Evolutionary conservation across 2,113 vertebrate genomes (phyloP), one percentile per base, ranked within the genome.

Genomic region (Leptosomus discolor): DNA sequence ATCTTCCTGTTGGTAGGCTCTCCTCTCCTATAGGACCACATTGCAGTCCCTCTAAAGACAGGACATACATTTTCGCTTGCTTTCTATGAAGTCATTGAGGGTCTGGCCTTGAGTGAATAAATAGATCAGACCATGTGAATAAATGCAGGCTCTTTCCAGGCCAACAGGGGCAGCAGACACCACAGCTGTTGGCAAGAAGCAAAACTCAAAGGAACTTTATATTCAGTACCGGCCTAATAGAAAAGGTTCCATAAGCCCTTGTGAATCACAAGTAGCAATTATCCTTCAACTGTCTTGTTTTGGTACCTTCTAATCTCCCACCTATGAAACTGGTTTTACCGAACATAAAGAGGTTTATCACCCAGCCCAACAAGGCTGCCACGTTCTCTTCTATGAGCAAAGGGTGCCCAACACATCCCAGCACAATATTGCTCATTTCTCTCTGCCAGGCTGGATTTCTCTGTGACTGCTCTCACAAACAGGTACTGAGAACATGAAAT

Each of bases 181-280:
- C 84, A 67, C 64, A 93, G 70, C 70, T 94, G 88, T 82, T 92
- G 88, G 54, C 8, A 63, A 76, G 83, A 58, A 94, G 84, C 67
- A 90, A 91, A 82, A 88, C 60, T 85, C 46, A 65, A 91, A 87
- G 94, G 92, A 94, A 95, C 75, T 7, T 48, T 89, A 34, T 39
- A 78, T 43, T 71, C 68, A 77, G 78, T 48, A 65, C 0, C 0
- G 5, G 43, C 74, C 75, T 79, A 76, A 93, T 45, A 68, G 76
- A 50, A 90, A 82, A 69, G 45, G 45, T 82, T 85, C 77, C 78
- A 54, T 11, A 24, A 79, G 29, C 51, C 34, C 45, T 50, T 50
- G 41, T 80, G 92, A 92, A 65, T 71, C 78, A 69, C 53, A 73
- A 63, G 56, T n/a, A 88, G 34, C 37, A 70, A 27, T 48, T 61